Conservation (phyloP, 1,140 invertebrate genomes). For the Drosophila arizonae region DNA sequence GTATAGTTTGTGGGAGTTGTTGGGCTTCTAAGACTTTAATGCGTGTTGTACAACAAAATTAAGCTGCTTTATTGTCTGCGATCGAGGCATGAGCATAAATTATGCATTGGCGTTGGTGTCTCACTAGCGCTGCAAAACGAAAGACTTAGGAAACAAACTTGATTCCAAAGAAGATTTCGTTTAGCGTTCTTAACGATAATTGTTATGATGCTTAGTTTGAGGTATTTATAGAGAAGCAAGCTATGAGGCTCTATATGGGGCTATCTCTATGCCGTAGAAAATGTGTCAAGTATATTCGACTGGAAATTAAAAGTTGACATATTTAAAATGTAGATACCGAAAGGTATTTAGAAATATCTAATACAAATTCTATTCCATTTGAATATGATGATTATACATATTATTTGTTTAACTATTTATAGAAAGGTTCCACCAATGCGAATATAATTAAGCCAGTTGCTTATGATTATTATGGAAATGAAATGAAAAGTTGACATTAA, state of each 20-base stretch:
- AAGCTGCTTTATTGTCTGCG: constrained; percentile 39
- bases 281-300: neutral
- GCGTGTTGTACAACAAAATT: constrained; percentile 47
- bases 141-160: constrained; percentile 50
- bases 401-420: too few species aligned
- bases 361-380: too few species aligned
- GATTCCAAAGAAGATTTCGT: constrained; percentile 3
- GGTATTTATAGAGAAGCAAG: too few species aligned
- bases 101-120: constrained; percentile 43
- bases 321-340: too few species aligned
- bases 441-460: too few species aligned
- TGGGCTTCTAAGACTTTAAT: constrained; percentile 40
- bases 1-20: constrained; percentile 45
- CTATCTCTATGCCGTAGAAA: neutral
- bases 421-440: too few species aligned
- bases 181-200: neutral
- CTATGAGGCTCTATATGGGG: neutral
- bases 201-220: neutral
- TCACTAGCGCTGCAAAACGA: constrained; percentile 22
- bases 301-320: neutral
- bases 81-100: constrained; percentile 38
- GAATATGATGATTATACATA: too few species aligned
- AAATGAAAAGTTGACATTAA: too few species aligned
- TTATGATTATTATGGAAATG: too few species aligned
- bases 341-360: too few species aligned